Base-by-base conservation (phyloP, 2,888 invertebrate species). In the Sarcophaga carnaria region DNA sequence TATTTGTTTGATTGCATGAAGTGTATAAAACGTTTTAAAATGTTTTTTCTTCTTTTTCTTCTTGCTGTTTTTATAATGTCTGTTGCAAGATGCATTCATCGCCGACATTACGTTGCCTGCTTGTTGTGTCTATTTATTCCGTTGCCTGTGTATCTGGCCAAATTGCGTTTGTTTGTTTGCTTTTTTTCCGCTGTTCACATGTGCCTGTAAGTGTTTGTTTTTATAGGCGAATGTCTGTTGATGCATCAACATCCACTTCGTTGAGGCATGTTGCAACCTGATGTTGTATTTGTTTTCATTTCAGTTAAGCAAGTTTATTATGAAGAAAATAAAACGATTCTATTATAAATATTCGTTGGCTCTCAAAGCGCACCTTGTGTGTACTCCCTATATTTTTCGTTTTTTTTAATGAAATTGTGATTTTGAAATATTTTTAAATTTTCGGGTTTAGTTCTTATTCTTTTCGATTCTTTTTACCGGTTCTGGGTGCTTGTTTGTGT, bases 341-440 rank as follows among this genome's bases (percentile, higher is more conserved):
- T 60, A 45, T 72, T 60, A 45, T 72, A 14, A 14, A 22, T n/a
- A 4, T 63, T 45, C 20, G 10, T 74, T 63, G 12, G 12, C 54
- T 54, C 12, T 45, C 6, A 20, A 64, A 49, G 10, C 63, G 14
- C 67, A 25, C 12, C 5, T 17, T 69, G 47, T 62, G 47, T 69
- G 67, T 37, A 62, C 37, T 59, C 20, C 20, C 10, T 49, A 25
- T 49, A 20, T 20, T 22, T 66, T 17, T 76, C 10, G 17, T 6
- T 6, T 37, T 37, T 22, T 22, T 22, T 22, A 37, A 37, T 37
- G 3, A 5, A 27, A 49, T 49, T 49, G 14, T 49, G 49, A 12
- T 49, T 49, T 49, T 14, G 11, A 54, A 54, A 17, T 74, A 70
- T 70, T 80, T 77, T 80, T 63, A 69, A 22, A 64, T 69, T 78